These are phyloP conservation scores for Zygogramma bicolorata DNA, from an alignment of 2,888 invertebrate genomes.

Conservation along the genomic window DNA sequence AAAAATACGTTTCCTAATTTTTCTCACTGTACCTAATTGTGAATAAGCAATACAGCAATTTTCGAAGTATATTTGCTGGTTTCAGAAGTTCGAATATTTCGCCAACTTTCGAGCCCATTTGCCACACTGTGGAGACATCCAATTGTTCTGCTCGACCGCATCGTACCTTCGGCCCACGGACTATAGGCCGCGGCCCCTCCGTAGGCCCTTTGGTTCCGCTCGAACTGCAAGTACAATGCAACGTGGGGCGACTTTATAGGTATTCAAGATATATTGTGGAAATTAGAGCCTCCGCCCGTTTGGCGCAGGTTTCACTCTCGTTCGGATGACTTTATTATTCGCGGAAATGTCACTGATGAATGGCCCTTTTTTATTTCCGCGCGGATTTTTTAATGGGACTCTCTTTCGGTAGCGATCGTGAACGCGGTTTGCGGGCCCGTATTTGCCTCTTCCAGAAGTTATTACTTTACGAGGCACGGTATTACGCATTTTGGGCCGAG, in stretches of 20 bases:
- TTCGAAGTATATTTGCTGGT: too few relatives aligned
- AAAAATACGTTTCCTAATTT: too few relatives aligned
- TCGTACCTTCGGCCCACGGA: slow-evolving; percentile 11
- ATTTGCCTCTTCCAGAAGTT: background rate
- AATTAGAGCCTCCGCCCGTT: slow-evolving; percentile 48
- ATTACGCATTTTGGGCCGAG: background rate
- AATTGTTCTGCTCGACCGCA: background rate
- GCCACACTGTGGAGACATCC: too few relatives aligned
- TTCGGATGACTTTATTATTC: slow-evolving; percentile 58
- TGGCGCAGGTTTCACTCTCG: slow-evolving; percentile 55
- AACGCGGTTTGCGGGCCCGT: background rate
- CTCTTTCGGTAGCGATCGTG: background rate
- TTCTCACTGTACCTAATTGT: too few relatives aligned
- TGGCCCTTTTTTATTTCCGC: background rate
- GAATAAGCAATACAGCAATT: too few relatives aligned
- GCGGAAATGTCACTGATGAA: slow-evolving; percentile 34
- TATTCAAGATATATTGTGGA: slow-evolving; percentile 60
- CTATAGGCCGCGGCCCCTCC: slow-evolving; percentile 24
- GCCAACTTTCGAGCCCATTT: too few relatives aligned
- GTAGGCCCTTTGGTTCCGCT: slow-evolving; percentile 43
- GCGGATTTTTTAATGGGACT: background rate
- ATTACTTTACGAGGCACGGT: background rate
- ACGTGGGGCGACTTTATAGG: slow-evolving; percentile 56
- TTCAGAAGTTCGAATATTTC: too few relatives aligned
- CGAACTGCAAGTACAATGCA: slow-evolving; percentile 52